Evolutionary conservation across 2,797 vertebrate species (phyloP).

Genomic region (Threskiornis aethiopicus): DNA sequence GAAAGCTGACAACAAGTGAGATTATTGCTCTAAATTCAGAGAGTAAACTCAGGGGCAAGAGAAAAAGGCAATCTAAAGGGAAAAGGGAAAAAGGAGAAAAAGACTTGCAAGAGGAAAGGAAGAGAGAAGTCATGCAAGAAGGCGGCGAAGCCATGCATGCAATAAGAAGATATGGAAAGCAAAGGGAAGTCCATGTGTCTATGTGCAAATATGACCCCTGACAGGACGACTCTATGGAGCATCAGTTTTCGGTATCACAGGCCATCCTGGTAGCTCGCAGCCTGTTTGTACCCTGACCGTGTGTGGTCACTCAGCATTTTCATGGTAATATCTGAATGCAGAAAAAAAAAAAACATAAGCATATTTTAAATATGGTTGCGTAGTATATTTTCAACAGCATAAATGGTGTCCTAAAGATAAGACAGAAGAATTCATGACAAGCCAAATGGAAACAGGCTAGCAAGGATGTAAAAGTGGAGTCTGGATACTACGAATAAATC

Average conservation of each 20-base stretch:
- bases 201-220: background rate
- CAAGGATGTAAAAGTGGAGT: background rate
- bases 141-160: accelerated
- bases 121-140: background rate
- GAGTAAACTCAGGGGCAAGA: background rate
- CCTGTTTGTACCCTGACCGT: background rate
- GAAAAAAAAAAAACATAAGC: background rate
- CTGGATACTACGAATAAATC: background rate
- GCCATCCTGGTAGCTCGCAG: background rate
- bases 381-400: background rate
- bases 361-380: background rate
- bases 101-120: background rate
- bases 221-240: background rate
- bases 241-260: background rate
- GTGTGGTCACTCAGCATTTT: background rate
- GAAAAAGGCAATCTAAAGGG: background rate
- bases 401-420: background rate
- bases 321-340: background rate
- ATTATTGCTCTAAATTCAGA: background rate
- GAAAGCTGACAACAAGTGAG: background rate
- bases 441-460: background rate
- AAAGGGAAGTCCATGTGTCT: background rate
- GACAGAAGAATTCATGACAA: background rate
- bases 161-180: background rate
- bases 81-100: background rate